Percentiles rank a stretch among this genome's conserved stretches.
Conservation (phyloP, 2,888 invertebrate species). For the Busseola fusca region DNA sequence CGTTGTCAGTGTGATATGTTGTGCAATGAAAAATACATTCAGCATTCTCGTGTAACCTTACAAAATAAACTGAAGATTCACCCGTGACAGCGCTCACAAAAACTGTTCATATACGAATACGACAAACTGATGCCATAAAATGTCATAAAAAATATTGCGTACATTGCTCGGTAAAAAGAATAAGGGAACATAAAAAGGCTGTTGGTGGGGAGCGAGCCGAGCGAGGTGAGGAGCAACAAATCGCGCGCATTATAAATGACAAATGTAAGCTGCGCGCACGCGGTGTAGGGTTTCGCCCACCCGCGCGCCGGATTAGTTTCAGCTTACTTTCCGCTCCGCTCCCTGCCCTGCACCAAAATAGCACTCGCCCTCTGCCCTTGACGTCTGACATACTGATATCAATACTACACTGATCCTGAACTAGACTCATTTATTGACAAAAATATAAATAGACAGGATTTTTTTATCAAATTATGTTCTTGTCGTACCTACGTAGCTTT, state of each 20-base stretch:
- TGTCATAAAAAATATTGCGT: slow-evolving; percentile 82
- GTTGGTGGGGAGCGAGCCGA: slow-evolving; percentile 64
- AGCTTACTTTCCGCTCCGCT: slow-evolving; percentile 84
- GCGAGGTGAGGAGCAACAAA: slow-evolving; percentile 85
- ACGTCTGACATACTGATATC: slow-evolving; percentile 76
- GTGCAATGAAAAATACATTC: slow-evolving; percentile 52
- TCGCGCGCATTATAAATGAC: slow-evolving; percentile 89
- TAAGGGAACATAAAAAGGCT: slow-evolving; percentile 84
- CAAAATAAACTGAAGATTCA: slow-evolving; percentile 56
- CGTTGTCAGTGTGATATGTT: slow-evolving; percentile 48
- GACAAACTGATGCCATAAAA: slow-evolving; percentile 79
- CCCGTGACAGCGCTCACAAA: slow-evolving; percentile 55
- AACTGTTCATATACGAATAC: slow-evolving; percentile 61
- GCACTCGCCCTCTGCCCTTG: slow-evolving; percentile 83
- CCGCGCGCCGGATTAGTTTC: slow-evolving; percentile 86
- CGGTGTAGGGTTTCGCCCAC: slow-evolving; percentile 88
- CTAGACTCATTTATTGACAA: slow-evolving; percentile 25
- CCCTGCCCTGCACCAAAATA: slow-evolving; percentile 71
- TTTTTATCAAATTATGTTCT: neutral
- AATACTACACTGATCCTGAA: slow-evolving; percentile 67
- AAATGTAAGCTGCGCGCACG: slow-evolving; percentile 86
- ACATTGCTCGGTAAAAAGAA: slow-evolving; percentile 81
- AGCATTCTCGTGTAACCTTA: slow-evolving; percentile 46
- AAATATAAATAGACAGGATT: slow-evolving; percentile 24
- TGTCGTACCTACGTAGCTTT: neutral